A percentile compares a stretch with the other conserved stretches of the same genome.
phyloP scores from a whole-genome alignment of 2,888 invertebrate species.

The Byasa hedistus region DNA sequence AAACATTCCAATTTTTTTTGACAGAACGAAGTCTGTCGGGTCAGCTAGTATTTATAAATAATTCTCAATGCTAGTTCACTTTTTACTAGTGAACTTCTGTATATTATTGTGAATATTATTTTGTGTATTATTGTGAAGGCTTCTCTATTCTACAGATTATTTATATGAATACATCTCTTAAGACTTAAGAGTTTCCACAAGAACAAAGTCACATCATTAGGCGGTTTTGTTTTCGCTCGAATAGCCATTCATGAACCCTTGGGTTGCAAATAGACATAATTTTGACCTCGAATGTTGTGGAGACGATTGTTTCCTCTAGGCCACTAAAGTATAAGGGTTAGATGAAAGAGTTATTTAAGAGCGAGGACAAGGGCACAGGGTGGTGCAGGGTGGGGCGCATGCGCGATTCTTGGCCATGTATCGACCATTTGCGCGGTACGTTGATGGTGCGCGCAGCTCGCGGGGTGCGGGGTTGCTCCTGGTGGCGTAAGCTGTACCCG shows the following conservation, averaged over 20 bases:
- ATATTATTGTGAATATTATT: too few species aligned
- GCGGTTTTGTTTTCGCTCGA: constrained; percentile 16
- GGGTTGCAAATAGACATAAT: constrained; percentile 28
- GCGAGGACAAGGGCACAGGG: constrained; percentile 36
- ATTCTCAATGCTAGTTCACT: too few species aligned
- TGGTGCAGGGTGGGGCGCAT: constrained; percentile 35
- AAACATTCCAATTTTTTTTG: too few species aligned
- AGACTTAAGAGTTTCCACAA: constrained; percentile 5
- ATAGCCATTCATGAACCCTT: constrained; percentile 18
- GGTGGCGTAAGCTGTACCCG: constrained; percentile 54
- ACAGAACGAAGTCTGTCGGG: too few species aligned
- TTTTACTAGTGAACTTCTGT: too few species aligned
- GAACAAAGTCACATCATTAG: constrained; percentile 21
- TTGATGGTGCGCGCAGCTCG: constrained; percentile 38
- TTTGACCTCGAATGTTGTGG: constrained; percentile 42
- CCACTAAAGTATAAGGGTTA: constrained; percentile 40
- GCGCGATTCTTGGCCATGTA: constrained; percentile 35
- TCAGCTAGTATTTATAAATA: too few species aligned
- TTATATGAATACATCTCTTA: not conserved
- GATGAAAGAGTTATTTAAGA: constrained; percentile 34
- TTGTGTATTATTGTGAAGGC: not conserved
- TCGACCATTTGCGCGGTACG: constrained; percentile 38
- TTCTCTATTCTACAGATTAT: not conserved
- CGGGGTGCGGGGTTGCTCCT: constrained; percentile 40
- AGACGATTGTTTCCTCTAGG: constrained; percentile 53